A percentile compares a stretch with the other conserved stretches of the same genome.
Conservation (phyloP, 2,113 vertebrate genomes). For the Heteronetta atricapilla region DNA sequence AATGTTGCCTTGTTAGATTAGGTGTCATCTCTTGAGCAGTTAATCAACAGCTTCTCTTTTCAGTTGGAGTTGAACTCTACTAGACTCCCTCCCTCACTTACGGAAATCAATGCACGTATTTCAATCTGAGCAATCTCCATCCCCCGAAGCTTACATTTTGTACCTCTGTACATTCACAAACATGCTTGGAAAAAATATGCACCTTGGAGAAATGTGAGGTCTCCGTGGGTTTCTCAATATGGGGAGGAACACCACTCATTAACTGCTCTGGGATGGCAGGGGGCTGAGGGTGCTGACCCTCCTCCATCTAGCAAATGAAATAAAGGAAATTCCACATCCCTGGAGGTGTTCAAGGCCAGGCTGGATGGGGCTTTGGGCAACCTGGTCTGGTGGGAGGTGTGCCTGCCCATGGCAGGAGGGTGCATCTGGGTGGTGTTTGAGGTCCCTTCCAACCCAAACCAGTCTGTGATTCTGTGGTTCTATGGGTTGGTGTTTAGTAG, state of each 20-base stretch:
- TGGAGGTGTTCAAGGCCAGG: too few relatives aligned
- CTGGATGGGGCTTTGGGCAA: too few relatives aligned
- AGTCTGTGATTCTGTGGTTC: not conserved
- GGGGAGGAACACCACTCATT: not conserved
- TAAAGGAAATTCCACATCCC: not conserved
- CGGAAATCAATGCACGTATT: not conserved
- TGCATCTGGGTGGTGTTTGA: too few relatives aligned
- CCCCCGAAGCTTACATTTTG: not conserved
- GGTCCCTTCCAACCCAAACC: too few relatives aligned
- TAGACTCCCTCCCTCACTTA: not conserved
- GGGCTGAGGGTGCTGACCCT: not conserved
- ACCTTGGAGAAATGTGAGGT: not conserved
- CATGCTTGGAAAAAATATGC: not conserved
- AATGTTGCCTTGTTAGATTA: not conserved
- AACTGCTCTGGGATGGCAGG: not conserved
- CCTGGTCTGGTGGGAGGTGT: too few relatives aligned
- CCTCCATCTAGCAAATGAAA: not conserved
- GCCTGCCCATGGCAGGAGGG: too few relatives aligned
- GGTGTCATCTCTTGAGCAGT: accelerated
- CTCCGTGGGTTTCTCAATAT: not conserved
- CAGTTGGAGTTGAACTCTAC: not conserved
- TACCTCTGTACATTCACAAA: not conserved
- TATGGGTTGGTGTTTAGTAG: not conserved
- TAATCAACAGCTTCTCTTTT: not conserved
- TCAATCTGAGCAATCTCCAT: not conserved